Conservation (phyloP, 2,888 invertebrate genomes). For the Dasypogon diadema region DNA sequence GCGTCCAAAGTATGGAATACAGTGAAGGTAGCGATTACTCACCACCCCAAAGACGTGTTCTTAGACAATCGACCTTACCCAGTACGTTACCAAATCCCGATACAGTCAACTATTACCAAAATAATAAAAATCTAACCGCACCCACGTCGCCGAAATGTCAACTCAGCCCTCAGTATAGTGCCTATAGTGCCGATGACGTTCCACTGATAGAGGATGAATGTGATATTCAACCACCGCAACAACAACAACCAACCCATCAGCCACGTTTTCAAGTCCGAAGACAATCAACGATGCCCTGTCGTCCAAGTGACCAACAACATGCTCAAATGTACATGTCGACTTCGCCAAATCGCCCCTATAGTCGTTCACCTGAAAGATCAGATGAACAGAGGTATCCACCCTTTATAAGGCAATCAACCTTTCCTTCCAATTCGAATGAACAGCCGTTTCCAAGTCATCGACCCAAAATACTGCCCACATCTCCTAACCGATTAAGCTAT, state of each 20-base stretch:
- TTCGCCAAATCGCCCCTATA: constrained; percentile 66
- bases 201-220: constrained; percentile 53
- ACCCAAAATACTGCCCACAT: constrained; percentile 64
- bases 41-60: constrained; percentile 63
- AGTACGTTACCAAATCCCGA: constrained; percentile 62
- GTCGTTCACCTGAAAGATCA: constrained; percentile 66
- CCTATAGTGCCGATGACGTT: constrained; percentile 64
- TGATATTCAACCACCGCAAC: constrained; percentile 31
- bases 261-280: constrained; percentile 62
- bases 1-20: constrained; percentile 56
- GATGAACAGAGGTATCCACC: constrained; percentile 65
- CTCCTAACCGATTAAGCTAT: constrained; percentile 61
- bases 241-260: constrained; percentile 33
- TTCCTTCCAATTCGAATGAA: constrained; percentile 61
- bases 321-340: constrained; percentile 65
- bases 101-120: constrained; percentile 57
- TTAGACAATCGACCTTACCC: constrained; percentile 68
- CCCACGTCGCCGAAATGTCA: constrained; percentile 66
- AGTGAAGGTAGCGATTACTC: constrained; percentile 62
- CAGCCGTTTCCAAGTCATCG: constrained; percentile 43
- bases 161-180: constrained; percentile 64
- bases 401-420: constrained; percentile 67
- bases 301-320: constrained; percentile 56
- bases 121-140: constrained; percentile 64
- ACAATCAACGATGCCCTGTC: constrained; percentile 67